phyloP scores from a whole-genome alignment of 1,140 invertebrate species.

The Heliconius congener region DNA sequence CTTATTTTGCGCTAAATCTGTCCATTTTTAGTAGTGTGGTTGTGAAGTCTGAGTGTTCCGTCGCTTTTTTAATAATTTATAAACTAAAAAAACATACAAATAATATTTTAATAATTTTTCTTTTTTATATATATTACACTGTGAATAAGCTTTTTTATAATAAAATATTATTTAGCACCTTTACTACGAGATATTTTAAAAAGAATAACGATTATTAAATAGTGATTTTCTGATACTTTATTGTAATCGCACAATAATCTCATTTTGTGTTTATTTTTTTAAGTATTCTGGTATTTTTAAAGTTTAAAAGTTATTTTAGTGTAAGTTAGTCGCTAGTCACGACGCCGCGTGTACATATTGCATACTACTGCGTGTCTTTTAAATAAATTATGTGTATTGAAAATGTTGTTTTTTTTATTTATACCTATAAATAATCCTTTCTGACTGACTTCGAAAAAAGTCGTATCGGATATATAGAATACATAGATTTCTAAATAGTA shows the following conservation, averaged over 20 bases:
- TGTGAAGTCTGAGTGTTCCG: slow-evolving; percentile 10
- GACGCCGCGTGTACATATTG: not conserved
- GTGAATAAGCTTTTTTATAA: slow-evolving; percentile 5
- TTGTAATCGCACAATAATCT: slow-evolving; percentile 11
- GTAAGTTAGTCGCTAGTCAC: slow-evolving; percentile 7
- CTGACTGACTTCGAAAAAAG: too few relatives aligned
- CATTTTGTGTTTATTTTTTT: slow-evolving; percentile 6
- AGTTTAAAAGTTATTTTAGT: not conserved
- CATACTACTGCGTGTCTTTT: not conserved
- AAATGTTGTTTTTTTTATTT: not conserved
- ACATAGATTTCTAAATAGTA: too few relatives aligned
- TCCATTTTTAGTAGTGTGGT: not conserved
- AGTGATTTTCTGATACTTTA: not conserved
- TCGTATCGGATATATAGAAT: too few relatives aligned
- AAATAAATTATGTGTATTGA: not conserved
- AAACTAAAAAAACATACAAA: not conserved
- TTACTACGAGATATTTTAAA: not conserved
- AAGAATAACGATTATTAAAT: not conserved
- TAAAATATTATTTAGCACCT: not conserved
- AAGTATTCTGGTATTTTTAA: not conserved
- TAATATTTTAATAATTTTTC: not conserved
- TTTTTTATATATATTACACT: not conserved
- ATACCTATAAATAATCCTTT: not conserved
- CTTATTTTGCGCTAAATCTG: not conserved
- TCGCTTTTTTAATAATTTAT: slow-evolving; percentile 4